Base-by-base conservation (phyloP, 1,140 invertebrate genomes). In the Tribolium castaneum region DNA sequence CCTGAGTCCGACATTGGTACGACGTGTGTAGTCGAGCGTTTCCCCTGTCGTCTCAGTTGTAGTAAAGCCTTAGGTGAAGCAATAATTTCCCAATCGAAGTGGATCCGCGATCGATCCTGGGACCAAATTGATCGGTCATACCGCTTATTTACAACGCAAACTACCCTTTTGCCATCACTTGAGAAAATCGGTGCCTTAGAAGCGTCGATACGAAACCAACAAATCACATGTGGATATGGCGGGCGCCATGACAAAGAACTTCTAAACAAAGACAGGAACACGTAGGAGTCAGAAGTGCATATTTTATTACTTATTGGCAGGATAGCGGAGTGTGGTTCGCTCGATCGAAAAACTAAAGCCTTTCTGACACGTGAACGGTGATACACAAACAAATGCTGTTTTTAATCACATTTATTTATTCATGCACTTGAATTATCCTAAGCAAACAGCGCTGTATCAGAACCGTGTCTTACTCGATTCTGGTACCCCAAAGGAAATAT, bases 241-340 rank as follows among this genome's bases (percentile, higher is more conserved):
- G 52, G 70, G 70, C 72, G 70, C 77, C 76, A 74, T 39, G 75
- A 78, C 77, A 73, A 79, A 76, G 78, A 79, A 66, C 35, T 30
- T 71, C 19, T 34, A 78, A 71, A 81, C 75, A 74, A 76, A 82
- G 80, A 81, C 71, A 73, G 79, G 49, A 75, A 77, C 76, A 81
- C 56, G 80, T 81, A 81, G 81, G 81, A 82, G 81, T 81, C 78
- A 77, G 70, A 80, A 82, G 77, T 80, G 80, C 80, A 82, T 80
- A 78, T 82, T 82, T 82, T 82, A 82, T 82, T 81, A 80, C 80
- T 81, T 82, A 82, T 82, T 81, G 80, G 78, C 78, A 70, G 78
- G 25, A 79, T 76, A 35, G 52, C 25, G 72, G 56, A 73, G 66
- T 35, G 59, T 30, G 59, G 59, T 30, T 66, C 59, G n/a, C n/a